These are phyloP conservation scores for Drosophila grimshawi DNA, from an alignment of 1,140 invertebrate species.

Conservation along the genomic window DNA sequence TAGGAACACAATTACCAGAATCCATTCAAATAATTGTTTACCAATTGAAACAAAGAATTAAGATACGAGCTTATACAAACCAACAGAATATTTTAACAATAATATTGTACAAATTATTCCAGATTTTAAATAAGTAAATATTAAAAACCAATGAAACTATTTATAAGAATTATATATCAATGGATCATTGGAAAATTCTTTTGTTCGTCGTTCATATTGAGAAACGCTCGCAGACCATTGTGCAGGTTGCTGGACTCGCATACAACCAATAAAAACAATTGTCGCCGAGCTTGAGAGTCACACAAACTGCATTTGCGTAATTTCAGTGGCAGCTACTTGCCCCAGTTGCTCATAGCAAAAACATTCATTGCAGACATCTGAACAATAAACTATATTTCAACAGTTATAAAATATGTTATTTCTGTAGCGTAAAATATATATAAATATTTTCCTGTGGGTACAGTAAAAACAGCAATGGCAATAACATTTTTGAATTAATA, in stretches of 20 bases:
- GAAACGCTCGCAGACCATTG: slow-evolving; percentile 9
- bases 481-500: neutral
- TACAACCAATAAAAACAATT: slow-evolving; percentile 16
- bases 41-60: too few species aligned
- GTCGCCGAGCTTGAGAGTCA: slow-evolving; percentile 11
- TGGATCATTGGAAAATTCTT: neutral
- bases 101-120: too few species aligned
- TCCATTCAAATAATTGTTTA: too few species aligned
- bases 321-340: neutral
- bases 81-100: too few species aligned
- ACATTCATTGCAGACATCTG: slow-evolving; percentile 23
- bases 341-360: slow-evolving; percentile 6
- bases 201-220: neutral
- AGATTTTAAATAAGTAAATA: too few species aligned
- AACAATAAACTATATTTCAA: neutral
- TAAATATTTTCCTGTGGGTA: slow-evolving; percentile 1
- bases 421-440: neutral
- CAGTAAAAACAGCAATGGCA: neutral
- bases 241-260: neutral
- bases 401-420: neutral
- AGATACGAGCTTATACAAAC: too few species aligned
- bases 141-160: neutral
- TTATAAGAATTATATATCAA: neutral
- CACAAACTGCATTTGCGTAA: slow-evolving; percentile 17
- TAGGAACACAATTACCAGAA: too few species aligned